Conservation (phyloP, 2,888 invertebrate genomes). For the Rhagonycha fulva region DNA sequence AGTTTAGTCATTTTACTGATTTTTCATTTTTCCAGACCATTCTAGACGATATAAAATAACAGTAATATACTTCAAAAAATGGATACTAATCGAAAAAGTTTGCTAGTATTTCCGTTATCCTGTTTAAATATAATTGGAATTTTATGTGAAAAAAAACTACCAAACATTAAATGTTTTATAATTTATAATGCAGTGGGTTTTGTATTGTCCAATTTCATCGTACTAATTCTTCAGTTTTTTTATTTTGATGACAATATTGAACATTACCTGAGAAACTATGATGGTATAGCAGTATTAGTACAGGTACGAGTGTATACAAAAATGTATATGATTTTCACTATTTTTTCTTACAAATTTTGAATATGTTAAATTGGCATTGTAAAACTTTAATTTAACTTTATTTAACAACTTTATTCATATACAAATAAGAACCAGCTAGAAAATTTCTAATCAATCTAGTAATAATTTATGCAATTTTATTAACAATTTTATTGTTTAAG, state of each 20-base stretch:
- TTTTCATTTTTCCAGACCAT: no score
- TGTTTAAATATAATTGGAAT: background rate
- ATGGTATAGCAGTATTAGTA: background rate
- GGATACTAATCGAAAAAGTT: background rate
- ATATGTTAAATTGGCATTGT: no score
- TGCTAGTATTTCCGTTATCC: background rate
- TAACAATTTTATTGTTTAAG: no score
- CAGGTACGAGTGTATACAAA: background rate
- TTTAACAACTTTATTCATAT: no score
- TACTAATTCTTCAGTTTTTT: background rate
- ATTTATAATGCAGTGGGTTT: background rate
- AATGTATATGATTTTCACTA: no score
- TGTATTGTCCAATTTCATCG: background rate
- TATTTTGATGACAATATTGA: background rate
- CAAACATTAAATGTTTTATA: background rate
- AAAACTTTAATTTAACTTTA: no score
- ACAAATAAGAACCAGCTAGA: no score
- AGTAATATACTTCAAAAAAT: background rate
- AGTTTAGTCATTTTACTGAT: no score
- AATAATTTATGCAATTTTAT: no score
- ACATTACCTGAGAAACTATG: background rate
- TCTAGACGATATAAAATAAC: no score
- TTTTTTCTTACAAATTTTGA: no score
- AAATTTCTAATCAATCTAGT: no score
- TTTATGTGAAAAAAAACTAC: background rate